These are phyloP conservation scores for Eueides isabella DNA, from an alignment of 1,140 invertebrate genomes.

Conservation along the genomic window DNA sequence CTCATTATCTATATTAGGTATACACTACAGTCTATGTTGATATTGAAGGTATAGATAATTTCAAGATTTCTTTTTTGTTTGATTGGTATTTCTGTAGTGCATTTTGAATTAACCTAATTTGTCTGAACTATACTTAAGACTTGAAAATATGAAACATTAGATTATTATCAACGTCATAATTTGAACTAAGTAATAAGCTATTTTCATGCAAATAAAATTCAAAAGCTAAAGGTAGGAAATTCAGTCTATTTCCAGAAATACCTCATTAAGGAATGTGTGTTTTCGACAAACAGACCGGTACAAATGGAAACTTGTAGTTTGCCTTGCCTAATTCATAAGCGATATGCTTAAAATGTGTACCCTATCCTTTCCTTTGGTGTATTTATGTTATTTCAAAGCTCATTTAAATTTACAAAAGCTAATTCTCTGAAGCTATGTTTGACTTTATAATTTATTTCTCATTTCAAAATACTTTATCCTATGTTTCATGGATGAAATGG, in stretches of 20 bases:
- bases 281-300: slow-evolving; percentile 13
- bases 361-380: not conserved
- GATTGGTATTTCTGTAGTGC: too few species aligned
- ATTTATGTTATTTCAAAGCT: slow-evolving; percentile 3
- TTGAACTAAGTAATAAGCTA: not conserved
- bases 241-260: not conserved
- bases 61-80: too few species aligned
- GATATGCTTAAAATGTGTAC: slow-evolving; percentile 8
- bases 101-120: not conserved
- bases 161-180: not conserved
- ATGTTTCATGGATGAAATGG: too few species aligned
- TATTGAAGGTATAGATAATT: too few species aligned
- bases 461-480: too few species aligned
- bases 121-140: not conserved
- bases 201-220: not conserved
- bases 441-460: not conserved
- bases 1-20: too few species aligned
- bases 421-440: not conserved
- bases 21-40: too few species aligned
- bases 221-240: not conserved
- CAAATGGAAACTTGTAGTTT: slow-evolving; percentile 17
- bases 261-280: not conserved
- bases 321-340: slow-evolving; percentile 4
- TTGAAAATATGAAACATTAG: not conserved
- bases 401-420: not conserved